Percentiles rank a stretch among this genome's conserved stretches.
These are phyloP conservation scores for Harpalus rufipes DNA, from an alignment of 2,888 invertebrate genomes.

Conservation along the genomic window DNA sequence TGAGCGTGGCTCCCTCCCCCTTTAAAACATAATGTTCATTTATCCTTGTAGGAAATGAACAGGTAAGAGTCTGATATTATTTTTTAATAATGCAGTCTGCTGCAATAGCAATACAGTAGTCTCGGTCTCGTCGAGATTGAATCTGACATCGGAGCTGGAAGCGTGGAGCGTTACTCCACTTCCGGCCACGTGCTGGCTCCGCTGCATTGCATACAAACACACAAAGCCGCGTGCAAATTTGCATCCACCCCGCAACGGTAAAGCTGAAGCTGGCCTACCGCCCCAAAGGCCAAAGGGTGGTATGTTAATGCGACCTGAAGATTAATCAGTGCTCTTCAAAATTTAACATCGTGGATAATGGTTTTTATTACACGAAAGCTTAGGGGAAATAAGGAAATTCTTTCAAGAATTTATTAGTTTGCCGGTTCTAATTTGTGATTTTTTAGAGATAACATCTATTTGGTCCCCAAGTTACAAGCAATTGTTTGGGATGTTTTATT, in stretches of 20 bases:
- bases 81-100: slow-evolving; percentile 26
- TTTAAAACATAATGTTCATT: slow-evolving; percentile 28
- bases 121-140: slow-evolving; percentile 44
- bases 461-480: too few relatives aligned
- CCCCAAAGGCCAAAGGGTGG: slow-evolving; percentile 5
- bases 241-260: slow-evolving; percentile 28
- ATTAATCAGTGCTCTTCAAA: slow-evolving; percentile 28
- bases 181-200: slow-evolving; percentile 63
- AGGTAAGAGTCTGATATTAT: slow-evolving; percentile 36
- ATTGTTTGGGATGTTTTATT: too few relatives aligned
- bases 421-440: not conserved
- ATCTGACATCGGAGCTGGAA: slow-evolving; percentile 45
- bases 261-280: too few relatives aligned
- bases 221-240: slow-evolving; percentile 53
- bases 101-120: not conserved
- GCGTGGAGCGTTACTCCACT: slow-evolving; percentile 57
- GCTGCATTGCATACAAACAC: slow-evolving; percentile 38
- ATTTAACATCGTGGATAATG: slow-evolving; percentile 14
- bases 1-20: not conserved
- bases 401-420: not conserved
- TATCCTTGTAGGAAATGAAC: slow-evolving; percentile 13
- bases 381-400: not conserved
- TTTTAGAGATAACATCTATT: too few relatives aligned
- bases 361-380: not conserved
- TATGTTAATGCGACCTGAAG: slow-evolving; percentile 49